Base-by-base conservation (phyloP, 2,888 invertebrate genomes). In the Steinernema scapterisci region DNA sequence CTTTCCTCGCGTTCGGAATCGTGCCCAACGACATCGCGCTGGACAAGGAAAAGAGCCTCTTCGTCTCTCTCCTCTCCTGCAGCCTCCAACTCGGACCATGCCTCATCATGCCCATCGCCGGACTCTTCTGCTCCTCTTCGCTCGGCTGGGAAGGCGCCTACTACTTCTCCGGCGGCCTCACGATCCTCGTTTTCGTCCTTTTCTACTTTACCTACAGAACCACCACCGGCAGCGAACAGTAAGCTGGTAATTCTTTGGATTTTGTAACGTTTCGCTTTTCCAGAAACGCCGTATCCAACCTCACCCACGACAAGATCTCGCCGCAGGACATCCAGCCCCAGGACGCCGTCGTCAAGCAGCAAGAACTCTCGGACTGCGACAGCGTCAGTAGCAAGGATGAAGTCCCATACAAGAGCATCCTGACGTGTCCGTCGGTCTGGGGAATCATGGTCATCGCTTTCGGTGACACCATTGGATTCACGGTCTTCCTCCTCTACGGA, bases 371-470 rank as follows among this genome's bases (percentile, higher is more conserved):
- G 48, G 48, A 48, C 13, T n/a, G 48, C 13, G 48, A 48, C 48
- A 48, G 48, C 19, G 48, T 48, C 2, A 19, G 48, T 13, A n/a
- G n/a, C 16, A 48, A 48, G 19, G 48, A 48, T 48, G 19, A 16
- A 16, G 63, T 79, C 7, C 80, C 80, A 0, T 79, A 79, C 45
- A 11, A 72, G 0, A 76, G 74, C 11, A 77, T 80, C 5, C 76
- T 78, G 21, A 63, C 9, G 2, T 31, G 27, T 16, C 16, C 31
- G 2, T 63, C 63, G 31, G 63, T 63, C 7, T 63, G 63, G 63
- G 63, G 63, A 13, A 63, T 63, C 31, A 63, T 63, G 25, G 19
- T 63, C 31, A 63, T 21, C 31, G 63, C 63, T 2, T 63, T 63
- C 31, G 63, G 25, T 2, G 63, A 63, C 63, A 25, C 63, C 2